Base-by-base conservation (phyloP, 2,888 invertebrate species). In the Syrphus vitripennis region DNA sequence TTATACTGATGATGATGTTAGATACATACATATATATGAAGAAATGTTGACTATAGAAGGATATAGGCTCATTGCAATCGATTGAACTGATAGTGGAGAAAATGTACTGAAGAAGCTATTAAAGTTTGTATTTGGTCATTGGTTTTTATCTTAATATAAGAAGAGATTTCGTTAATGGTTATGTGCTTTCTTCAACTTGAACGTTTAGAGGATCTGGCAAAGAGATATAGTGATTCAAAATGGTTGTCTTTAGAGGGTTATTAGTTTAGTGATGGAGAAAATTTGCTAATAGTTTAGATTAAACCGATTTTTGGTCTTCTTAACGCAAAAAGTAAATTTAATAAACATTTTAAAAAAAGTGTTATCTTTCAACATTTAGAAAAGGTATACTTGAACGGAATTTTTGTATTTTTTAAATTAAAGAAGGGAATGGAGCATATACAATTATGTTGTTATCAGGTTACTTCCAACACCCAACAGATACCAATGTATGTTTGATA, bases 91-190 rank as follows among this genome's bases (percentile, higher is more conserved):
- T 57, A 42, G 21, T 24, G 63, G 21, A 4, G 16, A 10, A 40
- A 40, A 63, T 63, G 12, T 31, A 65, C 19, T 45, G 19, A 45
- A 31, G 31, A 48, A 48, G 31, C 48, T 48, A 31, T 65, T 31
- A 21, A 48, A 31, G 14, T 65, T 65, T 65, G 16, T 45, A 21
- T 65, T 65, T 45, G 29, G 48, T 26, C 65, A 65, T 65, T 65
- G 48, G 48, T 5, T 65, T 48, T 65, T 65, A 65, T 65, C 65
- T 65, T 65, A 59, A 59, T 59, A 37, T 14, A 31, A 14, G 4
- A 48, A 65, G 19, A 31, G 29, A 40, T 42, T 63, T 16, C 26
- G 26, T 16, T 40, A 42, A 63, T 63, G 63, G 42, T 26, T 26
- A 61, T 37, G 37, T n/a, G 34, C 34, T 37, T 37, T 59, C 21